A percentile compares a stretch with the other conserved stretches of the same genome.
phyloP scores from a whole-genome alignment of 2,113 vertebrate genomes.

The Xiphophorus hellerii region DNA sequence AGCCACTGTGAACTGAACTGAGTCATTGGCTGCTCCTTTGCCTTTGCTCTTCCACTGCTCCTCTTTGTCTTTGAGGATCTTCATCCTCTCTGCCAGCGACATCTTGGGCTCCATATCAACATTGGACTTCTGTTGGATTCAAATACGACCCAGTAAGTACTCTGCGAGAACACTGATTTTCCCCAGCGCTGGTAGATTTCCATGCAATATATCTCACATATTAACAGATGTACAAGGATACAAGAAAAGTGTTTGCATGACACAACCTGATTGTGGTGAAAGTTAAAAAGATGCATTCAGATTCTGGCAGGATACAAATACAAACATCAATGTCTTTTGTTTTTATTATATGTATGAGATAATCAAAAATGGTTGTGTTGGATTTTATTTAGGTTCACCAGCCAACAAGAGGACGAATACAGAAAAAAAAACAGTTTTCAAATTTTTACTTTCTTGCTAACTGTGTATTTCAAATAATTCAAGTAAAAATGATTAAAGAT shows the following conservation, averaged over 20 bases:
- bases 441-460: neutral
- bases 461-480: neutral
- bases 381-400: neutral
- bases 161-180: neutral
- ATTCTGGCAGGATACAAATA: neutral
- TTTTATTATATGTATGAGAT: neutral
- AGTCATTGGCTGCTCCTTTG: conserved; percentile 83
- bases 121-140: conserved; percentile 66
- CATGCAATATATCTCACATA: neutral
- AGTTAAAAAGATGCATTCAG: neutral
- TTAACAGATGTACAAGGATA: neutral
- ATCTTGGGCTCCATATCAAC: conserved; percentile 71
- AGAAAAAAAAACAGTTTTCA: too few species aligned
- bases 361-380: neutral
- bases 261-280: too few species aligned
- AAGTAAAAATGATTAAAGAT: neutral
- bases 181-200: neutral
- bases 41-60: conserved; percentile 81
- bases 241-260: too few species aligned
- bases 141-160: neutral
- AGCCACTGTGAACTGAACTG: conserved; percentile 82
- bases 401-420: neutral
- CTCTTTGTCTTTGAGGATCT: conserved; percentile 81
- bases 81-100: conserved; percentile 78
- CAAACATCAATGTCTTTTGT: neutral